Evolutionary conservation across 2,888 invertebrate species (phyloP), one percentile per base, ranked within the genome.

Genomic region (Nephrotoma flavescens): DNA sequence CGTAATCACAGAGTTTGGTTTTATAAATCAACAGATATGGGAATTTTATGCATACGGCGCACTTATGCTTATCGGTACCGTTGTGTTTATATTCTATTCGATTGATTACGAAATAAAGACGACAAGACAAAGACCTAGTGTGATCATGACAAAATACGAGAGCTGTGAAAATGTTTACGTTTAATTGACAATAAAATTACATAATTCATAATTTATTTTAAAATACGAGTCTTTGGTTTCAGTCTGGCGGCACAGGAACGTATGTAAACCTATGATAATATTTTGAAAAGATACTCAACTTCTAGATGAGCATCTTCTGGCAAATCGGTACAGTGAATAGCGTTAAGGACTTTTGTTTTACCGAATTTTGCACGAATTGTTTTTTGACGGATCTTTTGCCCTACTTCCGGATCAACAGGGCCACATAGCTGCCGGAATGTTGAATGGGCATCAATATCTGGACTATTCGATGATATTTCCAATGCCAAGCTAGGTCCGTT

Each of bases 321-420:
- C 87, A 98, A 92, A 92, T 98, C 98, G 41, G 98, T 98, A 90
- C 98, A 98, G 91, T 98, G 98, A 6, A 98, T 93, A 4, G 96
- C 98, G 92, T 98, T 98, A 90, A 95, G 94, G 41, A 97, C 94
- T 92, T 96, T 97, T 83, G 94, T 95, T 83, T 93, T 93, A 0
- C 98, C 98, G 91, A 96, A 96, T 89, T 94, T 94, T 0, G 98
- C 97, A 89, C 98, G 93, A 83, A 98, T 90, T 0, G 97, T 96
- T 88, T 95, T 92, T 0, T 98, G 97, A 15, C 97, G 93, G 86
- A 98, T 92, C 88, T 97, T 94, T 89, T 95, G 94, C 0, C 97
- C 98, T 87, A 98, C 95, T 90, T 97, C 97, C 96, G 98, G 96
- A 93, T 98, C 98, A 88, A 94, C 93, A 1, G 98, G 98, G 0